phyloP scores from a whole-genome alignment of 2,797 vertebrate genomes.

The Channallabes apus region DNA sequence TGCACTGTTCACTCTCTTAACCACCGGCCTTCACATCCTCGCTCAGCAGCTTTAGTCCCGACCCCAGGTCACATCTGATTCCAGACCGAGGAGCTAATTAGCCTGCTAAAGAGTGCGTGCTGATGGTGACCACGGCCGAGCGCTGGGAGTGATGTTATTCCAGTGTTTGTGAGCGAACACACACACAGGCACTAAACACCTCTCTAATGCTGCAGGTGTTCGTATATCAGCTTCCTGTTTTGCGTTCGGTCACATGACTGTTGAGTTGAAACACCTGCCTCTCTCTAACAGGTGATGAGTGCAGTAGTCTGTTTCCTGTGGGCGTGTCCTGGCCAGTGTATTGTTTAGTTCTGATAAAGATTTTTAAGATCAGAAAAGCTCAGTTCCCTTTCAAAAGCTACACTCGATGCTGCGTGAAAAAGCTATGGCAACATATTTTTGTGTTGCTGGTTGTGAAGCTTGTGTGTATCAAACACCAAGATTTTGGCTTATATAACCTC shows the following conservation, averaged over 20 bases:
- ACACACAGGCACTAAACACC: too few species aligned
- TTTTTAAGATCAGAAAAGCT: too few species aligned
- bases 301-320: not conserved
- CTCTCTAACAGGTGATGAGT: not conserved
- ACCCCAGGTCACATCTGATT: not conserved
- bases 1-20: constrained; percentile 18
- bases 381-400: too few species aligned
- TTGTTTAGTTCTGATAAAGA: too few species aligned
- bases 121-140: not conserved
- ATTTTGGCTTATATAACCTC: too few species aligned
- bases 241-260: not conserved
- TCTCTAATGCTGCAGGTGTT: too few species aligned
- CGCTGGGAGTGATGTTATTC: not conserved
- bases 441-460: too few species aligned
- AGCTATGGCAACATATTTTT: too few species aligned
- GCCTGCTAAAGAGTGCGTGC: not conserved
- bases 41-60: constrained; percentile 6
- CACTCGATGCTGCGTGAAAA: too few species aligned
- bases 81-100: constrained; percentile 5
- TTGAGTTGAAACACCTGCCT: not conserved
- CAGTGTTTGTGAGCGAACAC: not conserved
- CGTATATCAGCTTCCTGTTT: not conserved
- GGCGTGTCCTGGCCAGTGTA: not conserved
- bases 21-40: constrained; percentile 1
- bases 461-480: too few species aligned